A percentile compares a stretch with the other conserved stretches of the same genome.
phyloP scores from a whole-genome alignment of 2,113 vertebrate genomes.

The Sapayoa aenigma region DNA sequence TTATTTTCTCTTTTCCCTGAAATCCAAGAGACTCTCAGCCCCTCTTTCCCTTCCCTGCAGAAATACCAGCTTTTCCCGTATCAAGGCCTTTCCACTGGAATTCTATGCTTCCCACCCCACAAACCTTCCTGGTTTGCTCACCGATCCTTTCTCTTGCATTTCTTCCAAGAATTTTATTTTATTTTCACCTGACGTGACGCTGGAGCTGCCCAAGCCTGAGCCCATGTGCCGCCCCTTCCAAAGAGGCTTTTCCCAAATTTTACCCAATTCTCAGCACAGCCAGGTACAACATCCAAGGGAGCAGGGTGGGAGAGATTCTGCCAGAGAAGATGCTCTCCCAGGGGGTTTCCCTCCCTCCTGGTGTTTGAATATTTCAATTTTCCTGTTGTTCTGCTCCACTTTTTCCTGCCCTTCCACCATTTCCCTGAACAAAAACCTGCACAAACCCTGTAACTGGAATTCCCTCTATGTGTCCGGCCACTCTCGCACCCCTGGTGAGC shows the following conservation, averaged over 20 bases:
- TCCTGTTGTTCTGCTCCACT: neutral
- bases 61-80: neutral
- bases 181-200: accelerated
- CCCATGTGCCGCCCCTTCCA: accelerated
- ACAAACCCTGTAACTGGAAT: neutral
- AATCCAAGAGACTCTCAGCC: accelerated
- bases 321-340: accelerated
- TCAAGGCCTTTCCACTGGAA: neutral
- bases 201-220: accelerated
- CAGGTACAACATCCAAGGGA: accelerated
- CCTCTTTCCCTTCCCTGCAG: neutral
- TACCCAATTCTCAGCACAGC: accelerated
- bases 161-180: neutral
- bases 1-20: neutral
- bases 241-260: neutral
- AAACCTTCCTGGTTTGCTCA: neutral
- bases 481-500: accelerated
- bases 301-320: neutral
- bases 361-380: neutral
- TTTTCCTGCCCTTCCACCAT: neutral
- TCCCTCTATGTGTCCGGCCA: accelerated
- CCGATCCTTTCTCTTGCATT: accelerated
- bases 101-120: neutral
- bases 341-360: neutral
- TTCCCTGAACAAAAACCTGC: neutral